A percentile compares a stretch with the other conserved stretches of the same genome.
These are phyloP conservation scores for Siniperca chuatsi DNA, from an alignment of 2,113 vertebrate genomes.

Conservation along the genomic window DNA sequence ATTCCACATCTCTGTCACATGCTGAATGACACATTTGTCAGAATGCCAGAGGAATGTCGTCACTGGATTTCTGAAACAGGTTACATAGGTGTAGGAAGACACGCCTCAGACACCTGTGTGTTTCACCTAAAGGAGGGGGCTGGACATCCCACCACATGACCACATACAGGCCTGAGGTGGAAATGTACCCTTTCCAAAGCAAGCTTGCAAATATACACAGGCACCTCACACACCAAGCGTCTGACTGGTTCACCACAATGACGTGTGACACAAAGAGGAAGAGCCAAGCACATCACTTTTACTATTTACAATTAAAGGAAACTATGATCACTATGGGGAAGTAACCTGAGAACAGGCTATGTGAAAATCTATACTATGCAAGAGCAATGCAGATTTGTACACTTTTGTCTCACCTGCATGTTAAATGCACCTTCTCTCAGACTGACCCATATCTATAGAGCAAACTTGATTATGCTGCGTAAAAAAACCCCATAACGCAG, in stretches of 20 bases:
- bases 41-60: conserved; percentile 50
- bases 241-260: neutral
- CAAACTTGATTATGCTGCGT: neutral
- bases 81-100: conserved; percentile 38
- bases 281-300: conserved; percentile 10
- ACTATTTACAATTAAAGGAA: conserved; percentile 39
- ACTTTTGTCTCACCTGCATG: neutral
- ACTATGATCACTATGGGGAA: conserved; percentile 59
- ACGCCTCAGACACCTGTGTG: conserved; percentile 52
- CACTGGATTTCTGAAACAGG: conserved; percentile 52
- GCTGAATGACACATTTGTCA: conserved; percentile 39
- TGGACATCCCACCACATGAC: conserved; percentile 24
- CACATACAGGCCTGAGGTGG: conserved; percentile 27
- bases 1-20: conserved; percentile 59
- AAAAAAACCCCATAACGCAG: neutral
- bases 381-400: neutral
- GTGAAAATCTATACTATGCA: neutral
- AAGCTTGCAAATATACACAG: conserved; percentile 12
- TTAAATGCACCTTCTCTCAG: neutral
- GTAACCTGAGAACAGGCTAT: conserved; percentile 4
- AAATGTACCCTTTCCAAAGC: conserved; percentile 41
- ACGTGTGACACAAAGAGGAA: conserved; percentile 44
- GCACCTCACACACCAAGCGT: neutral
- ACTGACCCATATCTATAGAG: neutral
- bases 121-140: neutral